phyloP scores from a whole-genome alignment of 2,888 invertebrate genomes.

The Tanytarsus gracilentus region DNA sequence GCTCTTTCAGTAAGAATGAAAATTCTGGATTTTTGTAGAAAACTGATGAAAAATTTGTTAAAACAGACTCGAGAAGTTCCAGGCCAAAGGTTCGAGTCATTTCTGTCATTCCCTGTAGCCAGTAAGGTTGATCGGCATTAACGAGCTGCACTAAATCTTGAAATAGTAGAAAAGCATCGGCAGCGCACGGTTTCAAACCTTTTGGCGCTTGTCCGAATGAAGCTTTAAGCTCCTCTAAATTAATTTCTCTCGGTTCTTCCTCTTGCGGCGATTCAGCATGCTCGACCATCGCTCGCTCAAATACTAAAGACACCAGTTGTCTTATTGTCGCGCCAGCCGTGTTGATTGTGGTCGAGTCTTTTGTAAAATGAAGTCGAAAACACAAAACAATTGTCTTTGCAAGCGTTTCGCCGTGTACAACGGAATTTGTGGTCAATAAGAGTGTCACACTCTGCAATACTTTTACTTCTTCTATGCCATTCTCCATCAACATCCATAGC shows the following conservation, averaged over 20 bases:
- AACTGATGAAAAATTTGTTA: constrained; percentile 75
- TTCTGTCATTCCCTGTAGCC: constrained; percentile 92
- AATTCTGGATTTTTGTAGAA: constrained; percentile 93
- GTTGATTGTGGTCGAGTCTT: constrained; percentile 90
- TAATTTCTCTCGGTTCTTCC: constrained; percentile 46
- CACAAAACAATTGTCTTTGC: constrained; percentile 89
- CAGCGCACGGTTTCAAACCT: constrained; percentile 77
- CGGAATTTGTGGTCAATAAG: constrained; percentile 86
- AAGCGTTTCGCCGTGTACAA: constrained; percentile 89
- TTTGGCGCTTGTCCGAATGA: constrained; percentile 69
- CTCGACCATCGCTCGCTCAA: constrained; percentile 73
- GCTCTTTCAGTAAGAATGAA: constrained; percentile 86
- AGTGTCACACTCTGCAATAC: constrained; percentile 91
- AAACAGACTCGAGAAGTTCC: constrained; percentile 86
- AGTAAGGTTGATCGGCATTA: constrained; percentile 91
- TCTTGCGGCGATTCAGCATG: constrained; percentile 41
- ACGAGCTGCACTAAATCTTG: constrained; percentile 94
- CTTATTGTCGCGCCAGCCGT: constrained; percentile 97
- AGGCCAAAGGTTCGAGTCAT: constrained; percentile 96
- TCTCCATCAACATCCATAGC: constrained; percentile 87
- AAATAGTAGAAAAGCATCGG: constrained; percentile 90
- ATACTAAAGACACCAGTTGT: constrained; percentile 86
- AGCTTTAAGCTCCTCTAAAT: constrained; percentile 68
- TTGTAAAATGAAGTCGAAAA: constrained; percentile 91
- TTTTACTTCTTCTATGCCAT: constrained; percentile 91